Base-by-base conservation (phyloP, 2,888 invertebrate species). In the Slavum lentiscoides region DNA sequence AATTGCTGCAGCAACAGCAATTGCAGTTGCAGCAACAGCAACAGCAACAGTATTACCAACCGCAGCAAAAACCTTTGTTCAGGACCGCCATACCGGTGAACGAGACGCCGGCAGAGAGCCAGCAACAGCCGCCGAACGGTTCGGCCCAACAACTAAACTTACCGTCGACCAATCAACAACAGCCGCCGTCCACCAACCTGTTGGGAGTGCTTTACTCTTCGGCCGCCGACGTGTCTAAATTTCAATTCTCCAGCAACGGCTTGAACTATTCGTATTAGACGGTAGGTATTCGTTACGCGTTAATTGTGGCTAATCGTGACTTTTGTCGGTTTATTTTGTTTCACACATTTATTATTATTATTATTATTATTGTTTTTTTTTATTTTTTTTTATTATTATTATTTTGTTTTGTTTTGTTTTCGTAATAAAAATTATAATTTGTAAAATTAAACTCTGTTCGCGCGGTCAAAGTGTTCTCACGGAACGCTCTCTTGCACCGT, bases 181-280 rank as follows among this genome's bases (percentile, higher is more conserved):
- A 69, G 23, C 17, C 30, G 37, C 67, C 67, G n/a, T 17, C 43
- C 17, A 69, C 43, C 15, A 69, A 62, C 19, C 70, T 74, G 21
- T 68, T 83, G 81, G 83, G 83, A n/a, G 83, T 83, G 1, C 67
- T 81, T 13, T 83, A 83, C 66, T 83, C 83, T 0, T 82, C 83
- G 23, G 83, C 82, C 58, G 74, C 82, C 7, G 83, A 82, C 53
- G 83, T 82, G 19, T 83, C 83, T 13, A 83, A 80, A 53, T 83
- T 82, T 23, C 82, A 82, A 53, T 83, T 83, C 53, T 83, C 82
- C 53, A 81, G 83, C 21, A 82, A 83, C 66, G 83, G 83, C 9
- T 75, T 83, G 0, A 83, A 74, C 76, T 83, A 83, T 77, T 82
- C 83, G 70, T 83, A 82, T 55, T 83, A 77, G 62, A 66, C 19